Percentiles rank a stretch among this genome's conserved stretches.
Conservation (phyloP, 2,888 invertebrate genomes). For the Caenorhabditis sp. region DNA sequence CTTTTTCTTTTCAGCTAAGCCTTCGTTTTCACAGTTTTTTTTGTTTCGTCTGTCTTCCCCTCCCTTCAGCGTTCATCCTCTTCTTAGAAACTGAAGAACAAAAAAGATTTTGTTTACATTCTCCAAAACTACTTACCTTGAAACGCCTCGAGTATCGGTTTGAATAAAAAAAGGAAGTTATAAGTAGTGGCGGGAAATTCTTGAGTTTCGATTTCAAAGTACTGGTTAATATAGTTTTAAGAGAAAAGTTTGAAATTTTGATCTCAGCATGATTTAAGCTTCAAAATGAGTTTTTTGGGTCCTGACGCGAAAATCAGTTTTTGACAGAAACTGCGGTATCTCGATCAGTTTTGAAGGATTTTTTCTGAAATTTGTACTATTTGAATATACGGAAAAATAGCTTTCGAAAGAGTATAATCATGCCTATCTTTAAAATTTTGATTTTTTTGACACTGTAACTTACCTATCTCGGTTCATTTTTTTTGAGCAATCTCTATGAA, state of each 20-base stretch:
- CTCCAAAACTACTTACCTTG: constrained; percentile 25
- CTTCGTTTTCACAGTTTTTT: constrained; percentile 16
- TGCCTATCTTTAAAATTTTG: not conserved
- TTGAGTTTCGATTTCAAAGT: not conserved
- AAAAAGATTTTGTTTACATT: constrained; percentile 24
- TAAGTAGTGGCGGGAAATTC: not conserved
- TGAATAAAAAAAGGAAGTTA: not conserved
- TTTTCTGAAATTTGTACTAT: no score
- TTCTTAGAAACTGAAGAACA: not conserved
- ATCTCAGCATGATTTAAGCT: no score
- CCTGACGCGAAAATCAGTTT: no score
- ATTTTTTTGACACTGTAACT: not conserved
- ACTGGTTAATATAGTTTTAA: no score
- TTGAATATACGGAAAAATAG: no score
- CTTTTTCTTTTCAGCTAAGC: not conserved
- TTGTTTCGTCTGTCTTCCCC: not conserved
- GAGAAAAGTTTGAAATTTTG: no score
- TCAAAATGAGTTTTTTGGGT: no score
- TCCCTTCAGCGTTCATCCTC: not conserved
- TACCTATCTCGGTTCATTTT: not conserved
- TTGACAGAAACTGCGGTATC: no score
- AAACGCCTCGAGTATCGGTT: constrained; percentile 9
- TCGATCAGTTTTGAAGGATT: no score
- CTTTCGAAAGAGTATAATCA: not conserved
- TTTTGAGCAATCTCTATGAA: not conserved